These are phyloP conservation scores for Matsumurasca onukii DNA, from an alignment of 1,140 invertebrate species.

Conservation along the genomic window DNA sequence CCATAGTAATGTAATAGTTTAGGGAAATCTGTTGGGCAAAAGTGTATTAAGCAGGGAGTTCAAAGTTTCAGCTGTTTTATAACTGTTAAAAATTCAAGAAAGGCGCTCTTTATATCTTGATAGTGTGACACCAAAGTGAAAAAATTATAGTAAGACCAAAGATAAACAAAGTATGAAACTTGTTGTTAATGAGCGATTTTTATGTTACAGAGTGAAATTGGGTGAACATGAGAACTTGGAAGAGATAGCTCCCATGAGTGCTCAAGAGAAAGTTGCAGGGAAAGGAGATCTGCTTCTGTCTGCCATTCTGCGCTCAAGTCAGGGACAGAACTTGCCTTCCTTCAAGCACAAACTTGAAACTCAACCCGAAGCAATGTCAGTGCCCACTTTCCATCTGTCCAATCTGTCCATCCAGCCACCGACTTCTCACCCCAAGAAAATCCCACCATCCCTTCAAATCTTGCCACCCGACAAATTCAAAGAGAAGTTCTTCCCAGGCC, in stretches of 20 bases:
- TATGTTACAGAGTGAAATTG: neutral
- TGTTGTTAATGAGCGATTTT: too few relatives aligned
- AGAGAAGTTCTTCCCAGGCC: too few relatives aligned
- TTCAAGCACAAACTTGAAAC: slow-evolving; percentile 17
- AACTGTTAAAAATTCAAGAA: too few relatives aligned
- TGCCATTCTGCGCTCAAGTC: slow-evolving; percentile 53
- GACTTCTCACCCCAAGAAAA: neutral
- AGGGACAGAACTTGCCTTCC: slow-evolving; percentile 41
- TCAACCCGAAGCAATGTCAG: neutral
- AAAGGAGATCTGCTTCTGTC: slow-evolving; percentile 56
- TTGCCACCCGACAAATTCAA: neutral
- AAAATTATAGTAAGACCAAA: too few relatives aligned
- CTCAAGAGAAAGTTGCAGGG: slow-evolving; percentile 34
- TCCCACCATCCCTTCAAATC: neutral
- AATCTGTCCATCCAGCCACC: neutral
- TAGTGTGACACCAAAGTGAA: too few relatives aligned
- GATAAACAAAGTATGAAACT: too few relatives aligned
- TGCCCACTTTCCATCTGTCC: neutral
- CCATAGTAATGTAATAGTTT: too few relatives aligned
- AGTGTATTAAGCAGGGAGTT: too few relatives aligned
- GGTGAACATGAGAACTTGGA: neutral
- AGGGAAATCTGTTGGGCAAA: too few relatives aligned
- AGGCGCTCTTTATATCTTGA: too few relatives aligned
- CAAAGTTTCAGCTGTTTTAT: too few relatives aligned
- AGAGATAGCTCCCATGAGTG: neutral